Evolutionary conservation across 2,113 vertebrate genomes (phyloP).

Genomic region (Chloebia gouldiae): DNA sequence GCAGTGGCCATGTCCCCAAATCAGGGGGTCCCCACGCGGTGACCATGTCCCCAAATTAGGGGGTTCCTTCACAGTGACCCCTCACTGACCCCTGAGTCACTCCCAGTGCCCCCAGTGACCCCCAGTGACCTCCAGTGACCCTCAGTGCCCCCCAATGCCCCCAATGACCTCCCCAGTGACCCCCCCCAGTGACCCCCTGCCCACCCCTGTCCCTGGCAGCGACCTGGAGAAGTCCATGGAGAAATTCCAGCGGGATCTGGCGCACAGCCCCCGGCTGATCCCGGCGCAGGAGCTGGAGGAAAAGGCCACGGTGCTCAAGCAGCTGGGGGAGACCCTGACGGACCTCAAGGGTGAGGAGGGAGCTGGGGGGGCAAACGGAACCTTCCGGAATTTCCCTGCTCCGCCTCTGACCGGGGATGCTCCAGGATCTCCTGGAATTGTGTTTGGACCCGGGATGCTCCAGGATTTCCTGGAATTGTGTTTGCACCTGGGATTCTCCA

Average conservation of each 20-base stretch:
- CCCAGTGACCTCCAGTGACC: too few species aligned
- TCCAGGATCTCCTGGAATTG: too few species aligned
- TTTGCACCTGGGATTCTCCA: too few species aligned
- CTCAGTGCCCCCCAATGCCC: too few species aligned
- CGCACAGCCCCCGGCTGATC: conserved; percentile 89
- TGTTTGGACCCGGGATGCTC: rapidly evolving
- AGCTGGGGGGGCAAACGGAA: neutral
- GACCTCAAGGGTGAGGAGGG: conserved; percentile 89
- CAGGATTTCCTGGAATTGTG: too few species aligned
- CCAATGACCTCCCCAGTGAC: too few species aligned
- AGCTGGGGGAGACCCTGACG: conserved; percentile 92
- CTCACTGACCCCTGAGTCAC: too few species aligned
- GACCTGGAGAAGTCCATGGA: conserved; percentile 96
- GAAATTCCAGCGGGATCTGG: conserved; percentile 91
- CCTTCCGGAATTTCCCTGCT: neutral
- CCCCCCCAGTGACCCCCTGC: neutral
- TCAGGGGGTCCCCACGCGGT: too few species aligned
- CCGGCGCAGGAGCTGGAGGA: conserved; percentile 93
- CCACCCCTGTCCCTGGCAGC: conserved; percentile 69
- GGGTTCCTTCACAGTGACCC: neutral
- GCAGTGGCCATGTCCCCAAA: rapidly evolving
- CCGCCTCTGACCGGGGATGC: neutral
- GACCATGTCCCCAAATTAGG: rapidly evolving
- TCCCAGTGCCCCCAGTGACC: too few species aligned
- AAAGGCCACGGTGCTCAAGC: conserved; percentile 88